Conservation (phyloP, 2,797 vertebrate genomes). For the Neoniphon sammara region DNA sequence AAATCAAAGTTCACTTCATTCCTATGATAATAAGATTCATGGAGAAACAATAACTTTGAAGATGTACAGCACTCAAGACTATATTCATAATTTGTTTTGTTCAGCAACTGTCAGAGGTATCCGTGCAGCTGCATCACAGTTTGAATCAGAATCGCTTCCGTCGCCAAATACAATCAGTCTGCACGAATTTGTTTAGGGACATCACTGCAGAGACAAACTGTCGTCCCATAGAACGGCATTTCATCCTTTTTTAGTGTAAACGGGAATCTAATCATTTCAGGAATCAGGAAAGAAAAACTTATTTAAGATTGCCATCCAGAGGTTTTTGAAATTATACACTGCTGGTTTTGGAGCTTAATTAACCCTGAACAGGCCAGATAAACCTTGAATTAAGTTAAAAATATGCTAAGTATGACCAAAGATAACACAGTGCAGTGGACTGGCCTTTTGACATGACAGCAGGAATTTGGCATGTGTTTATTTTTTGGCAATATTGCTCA, state of each 20-base stretch:
- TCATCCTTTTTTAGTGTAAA: not conserved
- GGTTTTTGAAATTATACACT: no score
- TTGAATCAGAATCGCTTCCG: not conserved
- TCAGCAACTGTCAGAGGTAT: not conserved
- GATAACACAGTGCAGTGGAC: not conserved
- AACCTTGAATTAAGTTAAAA: no score
- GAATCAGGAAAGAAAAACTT: not conserved
- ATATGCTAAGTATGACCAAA: no score
- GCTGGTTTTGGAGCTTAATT: no score
- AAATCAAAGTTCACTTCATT: slow-evolving; percentile 41
- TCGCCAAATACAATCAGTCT: slow-evolving; percentile 19
- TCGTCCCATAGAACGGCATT: no score
- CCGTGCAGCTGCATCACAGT: not conserved
- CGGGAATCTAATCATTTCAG: not conserved
- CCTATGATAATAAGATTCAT: slow-evolving; percentile 15
- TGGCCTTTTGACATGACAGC: not conserved
- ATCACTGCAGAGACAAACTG: slow-evolving; percentile 4
- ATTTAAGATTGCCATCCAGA: not conserved
- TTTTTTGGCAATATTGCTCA: not conserved
- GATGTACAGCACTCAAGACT: slow-evolving; percentile 3
- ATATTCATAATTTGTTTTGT: slow-evolving; percentile 38
- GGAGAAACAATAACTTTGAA: slow-evolving; percentile 13
- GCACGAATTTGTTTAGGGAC: not conserved
- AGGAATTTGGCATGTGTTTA: not conserved
- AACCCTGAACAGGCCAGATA: no score